A percentile compares a stretch with the other conserved stretches of the same genome.
Evolutionary conservation across 2,797 vertebrate genomes (phyloP).

Genomic region (Sebastiscus albofasciatus): DNA sequence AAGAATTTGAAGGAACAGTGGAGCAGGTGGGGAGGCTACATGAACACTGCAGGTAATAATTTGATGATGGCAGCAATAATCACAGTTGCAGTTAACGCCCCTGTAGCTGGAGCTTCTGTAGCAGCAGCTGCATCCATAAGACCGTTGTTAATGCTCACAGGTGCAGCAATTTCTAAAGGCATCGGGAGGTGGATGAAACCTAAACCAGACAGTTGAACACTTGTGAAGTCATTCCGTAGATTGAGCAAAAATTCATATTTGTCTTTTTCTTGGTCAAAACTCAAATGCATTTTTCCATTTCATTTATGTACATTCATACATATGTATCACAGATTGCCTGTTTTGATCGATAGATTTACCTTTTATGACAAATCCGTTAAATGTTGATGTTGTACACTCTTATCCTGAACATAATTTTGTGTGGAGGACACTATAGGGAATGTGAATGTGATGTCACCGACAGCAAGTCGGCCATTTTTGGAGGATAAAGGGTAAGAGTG

Average conservation of each 20-base stretch:
- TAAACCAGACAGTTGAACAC: background rate
- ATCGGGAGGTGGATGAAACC: conserved; percentile 11
- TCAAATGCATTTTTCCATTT: background rate
- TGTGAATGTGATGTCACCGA: no score
- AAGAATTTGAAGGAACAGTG: background rate
- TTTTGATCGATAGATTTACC: background rate
- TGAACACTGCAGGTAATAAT: background rate
- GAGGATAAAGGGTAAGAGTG: no score
- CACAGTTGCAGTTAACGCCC: background rate
- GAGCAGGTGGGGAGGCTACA: background rate
- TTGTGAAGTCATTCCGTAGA: background rate
- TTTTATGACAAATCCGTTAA: background rate
- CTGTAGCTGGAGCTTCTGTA: background rate
- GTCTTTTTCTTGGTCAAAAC: no score
- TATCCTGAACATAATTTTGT: background rate
- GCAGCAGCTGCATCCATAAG: accelerated
- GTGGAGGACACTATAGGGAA: background rate
- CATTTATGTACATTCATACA: background rate
- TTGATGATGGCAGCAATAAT: background rate
- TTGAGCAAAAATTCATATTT: background rate
- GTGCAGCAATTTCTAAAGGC: conserved; percentile 3
- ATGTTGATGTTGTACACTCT: background rate
- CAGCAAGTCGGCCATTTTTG: no score
- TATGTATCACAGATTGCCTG: background rate
- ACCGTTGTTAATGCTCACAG: accelerated